Conservation (phyloP, 2,113 vertebrate species). For the Podarcis muralis region DNA sequence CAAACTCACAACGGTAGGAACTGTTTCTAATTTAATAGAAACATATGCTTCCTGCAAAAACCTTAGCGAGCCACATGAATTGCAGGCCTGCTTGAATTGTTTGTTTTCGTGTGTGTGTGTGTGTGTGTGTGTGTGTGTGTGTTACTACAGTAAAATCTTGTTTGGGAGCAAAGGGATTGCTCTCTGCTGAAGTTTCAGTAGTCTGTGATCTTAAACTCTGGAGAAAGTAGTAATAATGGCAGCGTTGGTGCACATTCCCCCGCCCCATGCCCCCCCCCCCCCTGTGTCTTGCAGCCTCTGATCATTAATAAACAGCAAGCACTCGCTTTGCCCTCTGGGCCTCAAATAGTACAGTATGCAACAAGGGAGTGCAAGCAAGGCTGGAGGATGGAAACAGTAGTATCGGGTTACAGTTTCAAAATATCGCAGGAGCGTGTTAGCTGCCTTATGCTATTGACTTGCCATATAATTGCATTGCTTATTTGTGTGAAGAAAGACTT, state of each 20-base stretch:
- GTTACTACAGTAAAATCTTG: background rate
- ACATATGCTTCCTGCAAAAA: constrained; percentile 61
- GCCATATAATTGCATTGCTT: constrained; percentile 78
- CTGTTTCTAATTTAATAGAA: constrained; percentile 56
- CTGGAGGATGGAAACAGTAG: constrained; percentile 73
- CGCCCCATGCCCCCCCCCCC: no score
- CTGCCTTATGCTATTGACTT: constrained; percentile 72
- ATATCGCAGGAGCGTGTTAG: constrained; percentile 70
- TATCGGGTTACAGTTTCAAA: constrained; percentile 81
- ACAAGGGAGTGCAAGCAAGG: constrained; percentile 72
- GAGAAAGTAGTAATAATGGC: constrained; percentile 53
- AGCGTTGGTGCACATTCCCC: background rate
- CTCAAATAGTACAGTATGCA: constrained; percentile 72
- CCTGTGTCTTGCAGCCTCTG: constrained; percentile 52
- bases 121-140: background rate
- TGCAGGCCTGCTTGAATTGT: constrained; percentile 41
- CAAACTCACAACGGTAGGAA: constrained; percentile 62
- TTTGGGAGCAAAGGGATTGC: constrained; percentile 19
- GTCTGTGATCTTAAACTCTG: constrained; percentile 36
- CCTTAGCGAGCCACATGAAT: constrained; percentile 33
- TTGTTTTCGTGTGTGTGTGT: constrained; percentile 14
- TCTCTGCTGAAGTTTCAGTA: background rate
- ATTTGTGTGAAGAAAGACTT: constrained; percentile 77
- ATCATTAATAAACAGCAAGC: constrained; percentile 69
- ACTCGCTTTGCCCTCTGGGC: constrained; percentile 69